Evolutionary conservation across 1,140 invertebrate species (phyloP).

Genomic region (Monochamus saltuarius): DNA sequence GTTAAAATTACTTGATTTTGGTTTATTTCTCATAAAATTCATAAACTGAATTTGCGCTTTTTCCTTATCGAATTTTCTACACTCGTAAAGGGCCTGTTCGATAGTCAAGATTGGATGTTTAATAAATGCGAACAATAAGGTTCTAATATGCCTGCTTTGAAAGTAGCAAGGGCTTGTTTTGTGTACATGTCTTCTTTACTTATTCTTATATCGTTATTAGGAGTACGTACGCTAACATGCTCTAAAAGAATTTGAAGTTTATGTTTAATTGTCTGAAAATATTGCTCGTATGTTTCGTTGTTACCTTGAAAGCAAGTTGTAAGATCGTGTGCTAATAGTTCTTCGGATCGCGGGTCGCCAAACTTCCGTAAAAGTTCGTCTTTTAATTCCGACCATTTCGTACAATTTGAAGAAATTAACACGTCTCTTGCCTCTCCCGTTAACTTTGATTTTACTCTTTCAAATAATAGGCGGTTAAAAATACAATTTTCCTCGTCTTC

Average conservation of each 20-base stretch:
- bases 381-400: too few relatives aligned
- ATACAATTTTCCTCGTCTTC: slow-evolving; percentile 15
- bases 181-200: slow-evolving; percentile 18
- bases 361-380: too few relatives aligned
- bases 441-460: too few relatives aligned
- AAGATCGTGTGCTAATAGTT: too few relatives aligned
- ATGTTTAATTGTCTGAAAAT: too few relatives aligned
- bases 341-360: too few relatives aligned
- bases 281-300: too few relatives aligned
- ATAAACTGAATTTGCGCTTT: slow-evolving; percentile 5
- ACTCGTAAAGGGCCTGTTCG: slow-evolving; percentile 10
- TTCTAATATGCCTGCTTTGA: slow-evolving; percentile 15
- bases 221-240: slow-evolving; percentile 4
- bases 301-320: too few relatives aligned
- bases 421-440: too few relatives aligned
- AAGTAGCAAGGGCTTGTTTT: slow-evolving; percentile 10
- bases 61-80: slow-evolving; percentile 17
- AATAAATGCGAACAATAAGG: slow-evolving; percentile 9
- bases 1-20: background rate
- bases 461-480: slow-evolving; percentile 15
- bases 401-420: too few relatives aligned
- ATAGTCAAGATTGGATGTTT: background rate
- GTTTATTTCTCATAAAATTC: slow-evolving; percentile 1
- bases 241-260: slow-evolving; percentile 6
- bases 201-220: slow-evolving; percentile 13